Base-by-base conservation (phyloP, 2,888 invertebrate species). In the Acrobasis repandana region DNA sequence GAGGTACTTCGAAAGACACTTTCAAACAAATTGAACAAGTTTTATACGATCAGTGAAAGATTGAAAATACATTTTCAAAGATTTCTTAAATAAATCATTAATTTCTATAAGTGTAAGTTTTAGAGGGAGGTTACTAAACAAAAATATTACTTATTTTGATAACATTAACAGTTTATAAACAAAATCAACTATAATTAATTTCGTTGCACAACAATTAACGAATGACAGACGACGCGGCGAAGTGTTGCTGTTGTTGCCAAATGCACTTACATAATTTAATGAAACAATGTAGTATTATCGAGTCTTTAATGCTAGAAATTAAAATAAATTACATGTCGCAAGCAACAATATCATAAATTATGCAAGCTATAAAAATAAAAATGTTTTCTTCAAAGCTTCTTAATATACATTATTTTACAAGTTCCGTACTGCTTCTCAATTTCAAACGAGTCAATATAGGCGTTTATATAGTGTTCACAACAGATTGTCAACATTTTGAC, bases 371-470 rank as follows among this genome's bases (percentile, higher is more conserved):
- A 54, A 54, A 38, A 38, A 54, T 51, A 51, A 51, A 34, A 6
- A 14, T 28, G 14, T 51, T 51, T 15, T 50, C 18, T 38, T 38
- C 14, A 14, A 34, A 36, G 9, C n/a, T 36, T 16, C 16, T 52
- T 36, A 52, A 11, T 16, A 20, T 54, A 52, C 52, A 54, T 8
- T 54, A 54, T 54, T 14, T 54, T 54, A 54, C 54, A 43, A 28
- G 28, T 28, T 5, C 28, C 28, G 6, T 6, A 28, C 4, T 28
- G 28, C 28, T 4, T 28, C 28, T 28, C 6, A 28, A 28, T 28
- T 28, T 28, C 28, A 28, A 28, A 28, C 28, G 28, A 4, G 28
- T 6, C 28, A 28, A 28, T 28, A 6, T 28, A 28, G 28, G 28
- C 28, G 28, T 8, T 28, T 8, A 28, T 28, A 28, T 28, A 28